These are phyloP conservation scores for Acanthurus tractus DNA, from an alignment of 2,797 vertebrate genomes.

Conservation along the genomic window DNA sequence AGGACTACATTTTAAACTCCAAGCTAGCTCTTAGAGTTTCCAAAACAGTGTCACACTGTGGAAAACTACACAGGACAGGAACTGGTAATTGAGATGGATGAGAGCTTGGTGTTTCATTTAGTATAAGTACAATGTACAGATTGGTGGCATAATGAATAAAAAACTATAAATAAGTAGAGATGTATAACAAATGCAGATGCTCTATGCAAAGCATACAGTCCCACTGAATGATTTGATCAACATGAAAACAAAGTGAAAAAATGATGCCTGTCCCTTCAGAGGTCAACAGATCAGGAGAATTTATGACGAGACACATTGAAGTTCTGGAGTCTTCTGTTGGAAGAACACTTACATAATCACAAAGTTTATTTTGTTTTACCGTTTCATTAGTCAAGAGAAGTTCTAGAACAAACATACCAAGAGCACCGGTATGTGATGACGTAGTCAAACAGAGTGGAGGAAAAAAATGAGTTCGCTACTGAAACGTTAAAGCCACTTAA, in stretches of 20 bases:
- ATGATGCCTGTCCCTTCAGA: not conserved
- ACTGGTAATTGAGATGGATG: not conserved
- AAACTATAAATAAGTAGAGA: not conserved
- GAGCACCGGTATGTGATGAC: not conserved
- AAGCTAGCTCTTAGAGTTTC: no score
- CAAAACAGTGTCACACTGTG: no score
- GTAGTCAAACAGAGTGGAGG: not conserved
- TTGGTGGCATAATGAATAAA: not conserved
- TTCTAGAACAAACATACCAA: slow-evolving; percentile 4
- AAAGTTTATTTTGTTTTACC: not conserved
- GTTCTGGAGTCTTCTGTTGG: not conserved
- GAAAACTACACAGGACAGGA: no score
- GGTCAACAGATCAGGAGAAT: not conserved
- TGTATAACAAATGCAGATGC: no score
- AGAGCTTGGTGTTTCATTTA: not conserved
- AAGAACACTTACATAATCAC: not conserved
- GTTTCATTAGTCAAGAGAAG: not conserved
- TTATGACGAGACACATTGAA: not conserved
- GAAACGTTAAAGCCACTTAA: not conserved
- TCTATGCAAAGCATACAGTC: not conserved
- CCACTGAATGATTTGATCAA: not conserved
- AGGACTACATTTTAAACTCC: no score
- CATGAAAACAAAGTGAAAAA: not conserved
- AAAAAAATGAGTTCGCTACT: not conserved
- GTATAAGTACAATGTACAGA: no score